Percentiles rank a stretch among this genome's conserved stretches.
Evolutionary conservation across 2,113 vertebrate species (phyloP).

Genomic region (Gnathonemus longibarbis): DNA sequence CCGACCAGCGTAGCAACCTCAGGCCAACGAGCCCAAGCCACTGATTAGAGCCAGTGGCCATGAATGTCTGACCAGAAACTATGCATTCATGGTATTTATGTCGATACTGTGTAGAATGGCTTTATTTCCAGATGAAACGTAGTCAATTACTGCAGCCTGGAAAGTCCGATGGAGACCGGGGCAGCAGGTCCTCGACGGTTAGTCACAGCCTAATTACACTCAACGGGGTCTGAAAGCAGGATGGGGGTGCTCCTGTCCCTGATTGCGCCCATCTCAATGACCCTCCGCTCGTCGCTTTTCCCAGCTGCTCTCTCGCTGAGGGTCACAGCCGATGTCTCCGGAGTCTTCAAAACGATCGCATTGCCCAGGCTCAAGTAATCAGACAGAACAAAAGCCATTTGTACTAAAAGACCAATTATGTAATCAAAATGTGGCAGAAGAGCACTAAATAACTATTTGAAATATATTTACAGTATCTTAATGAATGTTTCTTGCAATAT

Average conservation of each 20-base stretch:
- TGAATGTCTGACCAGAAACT: background rate
- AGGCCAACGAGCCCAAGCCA: background rate
- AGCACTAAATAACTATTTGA: background rate
- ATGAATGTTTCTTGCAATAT: background rate
- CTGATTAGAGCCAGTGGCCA: background rate
- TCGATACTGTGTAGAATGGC: background rate
- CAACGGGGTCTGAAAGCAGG: background rate
- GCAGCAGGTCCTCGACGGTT: background rate
- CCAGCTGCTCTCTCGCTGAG: background rate
- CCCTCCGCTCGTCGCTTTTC: background rate
- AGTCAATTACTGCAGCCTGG: background rate
- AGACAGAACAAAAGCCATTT: background rate
- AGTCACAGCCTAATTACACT: slow-evolving; percentile 18
- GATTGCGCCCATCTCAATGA: slow-evolving; percentile 19
- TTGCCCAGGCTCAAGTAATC: slow-evolving; percentile 8
- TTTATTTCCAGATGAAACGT: background rate
- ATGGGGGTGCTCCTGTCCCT: background rate
- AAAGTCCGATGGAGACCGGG: background rate
- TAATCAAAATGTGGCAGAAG: background rate
- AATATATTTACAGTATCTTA: background rate
- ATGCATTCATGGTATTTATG: background rate
- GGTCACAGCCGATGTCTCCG: background rate
- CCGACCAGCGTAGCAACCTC: background rate
- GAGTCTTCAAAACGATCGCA: background rate
- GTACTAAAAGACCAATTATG: background rate